phyloP scores from a whole-genome alignment of 2,797 vertebrate genomes.

The Knipowitschia caucasica region DNA sequence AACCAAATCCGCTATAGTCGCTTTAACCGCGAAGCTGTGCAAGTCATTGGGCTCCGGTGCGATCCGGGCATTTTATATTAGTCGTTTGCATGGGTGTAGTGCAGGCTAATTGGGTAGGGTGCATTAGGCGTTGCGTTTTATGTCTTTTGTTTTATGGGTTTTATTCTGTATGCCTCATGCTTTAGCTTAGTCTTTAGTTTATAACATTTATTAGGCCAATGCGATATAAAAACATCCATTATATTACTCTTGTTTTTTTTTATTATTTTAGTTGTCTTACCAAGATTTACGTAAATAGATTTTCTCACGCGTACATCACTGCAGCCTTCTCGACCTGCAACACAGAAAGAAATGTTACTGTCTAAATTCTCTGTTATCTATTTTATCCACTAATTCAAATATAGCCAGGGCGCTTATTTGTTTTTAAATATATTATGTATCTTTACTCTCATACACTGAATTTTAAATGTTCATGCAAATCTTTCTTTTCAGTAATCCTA shows the following conservation, averaged over 20 bases:
- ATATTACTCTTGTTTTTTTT: constrained; percentile 37
- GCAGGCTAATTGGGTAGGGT: background rate
- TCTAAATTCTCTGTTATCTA: background rate
- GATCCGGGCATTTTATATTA: constrained; percentile 11
- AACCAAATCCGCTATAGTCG: constrained; percentile 23
- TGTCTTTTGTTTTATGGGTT: background rate
- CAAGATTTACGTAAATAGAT: constrained; percentile 62
- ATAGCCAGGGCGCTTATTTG: background rate
- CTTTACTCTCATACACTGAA: too few relatives aligned
- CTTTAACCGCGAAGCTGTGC: constrained; percentile 9
- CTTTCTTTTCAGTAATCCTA: background rate
- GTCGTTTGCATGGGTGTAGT: constrained; percentile 7
- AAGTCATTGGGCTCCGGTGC: constrained; percentile 20
- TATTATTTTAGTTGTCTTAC: constrained; percentile 66
- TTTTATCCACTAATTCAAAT: background rate
- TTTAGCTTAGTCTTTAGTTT: background rate
- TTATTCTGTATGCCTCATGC: background rate
- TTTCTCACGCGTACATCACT: constrained; percentile 72
- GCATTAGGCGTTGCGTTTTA: background rate
- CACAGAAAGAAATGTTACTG: constrained; percentile 26
- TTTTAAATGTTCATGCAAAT: background rate
- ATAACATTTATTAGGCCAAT: background rate
- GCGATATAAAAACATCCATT: background rate
- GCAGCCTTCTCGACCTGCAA: constrained; percentile 69
- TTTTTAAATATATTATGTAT: background rate